Base-by-base conservation (phyloP, 2,888 invertebrate genomes). In the Plebejus anna region DNA sequence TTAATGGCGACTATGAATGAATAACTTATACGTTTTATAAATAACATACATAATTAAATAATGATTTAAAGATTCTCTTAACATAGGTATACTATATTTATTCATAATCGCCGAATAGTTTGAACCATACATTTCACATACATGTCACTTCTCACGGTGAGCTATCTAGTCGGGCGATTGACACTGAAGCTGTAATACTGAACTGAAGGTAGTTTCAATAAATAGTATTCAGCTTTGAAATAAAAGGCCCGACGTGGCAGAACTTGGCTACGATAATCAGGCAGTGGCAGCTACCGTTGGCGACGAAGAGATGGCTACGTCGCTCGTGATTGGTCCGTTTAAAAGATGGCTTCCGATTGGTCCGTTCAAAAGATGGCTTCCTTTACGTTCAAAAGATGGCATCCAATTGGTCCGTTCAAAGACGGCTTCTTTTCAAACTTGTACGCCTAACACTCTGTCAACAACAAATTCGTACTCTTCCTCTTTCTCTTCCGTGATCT, bases 361-460 rank as follows among this genome's bases (percentile, higher is more conserved):
- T 28, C 28, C 22, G 22, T 22, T n/a, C 4, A 28, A 9, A 28
- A 28, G 61, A 61, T 28, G 28, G 9, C 28, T 28, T 28, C 28
- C 9, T 4, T 4, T 28, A 28, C 3, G 4, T 22, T n/a, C 22
- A 61, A 11, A 22, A 3, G 61, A 61, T 2, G 61, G 22, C 11
- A 11, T 11, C 61, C 0, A 9, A 61, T 61, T 61, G 28, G 28
- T 61, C 61, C 9, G 22, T 22, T n/a, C 66, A 36, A 59, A 61
- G n/a, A 9, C 47, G 42, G 61, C 42, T 11, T 13, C 42, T 36
- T 42, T 47, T 95, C 94, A 97, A 86, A 97, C 97, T 94, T 97
- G 97, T 82, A 97, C 97, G 85, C 97, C 97, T 84, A 97, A 94
- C 79, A 96, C 96, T 89, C 97, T 95, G 91, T 97, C 97, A 81